A percentile compares a stretch with the other conserved stretches of the same genome.
Evolutionary conservation across 2,113 vertebrate genomes (phyloP).

Genomic region (Cranoglanis bouderius): DNA sequence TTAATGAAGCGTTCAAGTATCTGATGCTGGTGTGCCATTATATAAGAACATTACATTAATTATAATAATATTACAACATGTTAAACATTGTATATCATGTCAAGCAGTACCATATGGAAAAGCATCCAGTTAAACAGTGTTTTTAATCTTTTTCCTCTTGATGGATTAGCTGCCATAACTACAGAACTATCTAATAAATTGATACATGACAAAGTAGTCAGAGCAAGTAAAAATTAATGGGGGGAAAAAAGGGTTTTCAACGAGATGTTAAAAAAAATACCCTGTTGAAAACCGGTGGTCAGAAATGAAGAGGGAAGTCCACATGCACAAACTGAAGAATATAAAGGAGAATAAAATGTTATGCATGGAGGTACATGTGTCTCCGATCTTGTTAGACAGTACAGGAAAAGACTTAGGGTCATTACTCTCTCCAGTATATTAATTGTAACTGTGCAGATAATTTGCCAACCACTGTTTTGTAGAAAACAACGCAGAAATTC

Average conservation of each 20-base stretch:
- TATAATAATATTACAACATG: background rate
- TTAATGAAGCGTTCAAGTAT: constrained; percentile 11
- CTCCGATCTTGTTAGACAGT: background rate
- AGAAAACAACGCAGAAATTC: background rate
- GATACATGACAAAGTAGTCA: background rate
- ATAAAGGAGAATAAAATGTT: background rate
- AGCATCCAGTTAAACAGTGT: background rate
- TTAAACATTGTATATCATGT: background rate
- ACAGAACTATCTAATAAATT: background rate
- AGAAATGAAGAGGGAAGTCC: background rate
- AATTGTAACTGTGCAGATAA: background rate
- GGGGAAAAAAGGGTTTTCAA: background rate
- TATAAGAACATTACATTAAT: background rate
- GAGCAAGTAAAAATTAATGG: background rate
- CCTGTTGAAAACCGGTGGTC: background rate
- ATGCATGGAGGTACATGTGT: background rate
- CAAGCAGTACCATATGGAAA: constrained; percentile 17
- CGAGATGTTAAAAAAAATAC: background rate
- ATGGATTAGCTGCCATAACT: constrained; percentile 20
- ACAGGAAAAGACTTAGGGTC: background rate
- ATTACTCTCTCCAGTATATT: background rate
- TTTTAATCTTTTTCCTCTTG: background rate
- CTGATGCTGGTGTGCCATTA: background rate
- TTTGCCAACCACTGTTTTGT: background rate
- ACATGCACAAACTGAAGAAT: background rate